These are phyloP conservation scores for Acestrorhynchus altus DNA, from an alignment of 2,797 vertebrate genomes.

Conservation along the genomic window DNA sequence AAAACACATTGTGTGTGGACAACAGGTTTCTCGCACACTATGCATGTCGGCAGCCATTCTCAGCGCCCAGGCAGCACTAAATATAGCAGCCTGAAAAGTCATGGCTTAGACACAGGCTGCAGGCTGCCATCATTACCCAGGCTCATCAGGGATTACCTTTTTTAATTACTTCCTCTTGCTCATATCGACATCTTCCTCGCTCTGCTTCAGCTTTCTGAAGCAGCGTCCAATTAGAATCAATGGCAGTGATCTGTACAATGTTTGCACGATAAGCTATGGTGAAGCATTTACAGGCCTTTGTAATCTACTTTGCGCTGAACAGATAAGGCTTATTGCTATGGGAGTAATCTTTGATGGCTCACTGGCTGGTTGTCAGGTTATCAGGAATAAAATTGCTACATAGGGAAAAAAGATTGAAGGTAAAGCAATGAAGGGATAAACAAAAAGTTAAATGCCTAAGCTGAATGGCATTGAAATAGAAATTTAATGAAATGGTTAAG, in stretches of 20 bases:
- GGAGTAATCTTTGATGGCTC: conserved; percentile 69
- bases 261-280: conserved; percentile 70
- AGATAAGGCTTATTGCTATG: conserved; percentile 75
- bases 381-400: conserved; percentile 50
- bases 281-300: conserved; percentile 72
- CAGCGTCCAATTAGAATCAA: conserved; percentile 74
- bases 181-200: conserved; percentile 73
- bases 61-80: conserved; percentile 48
- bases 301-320: conserved; percentile 72
- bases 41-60: conserved; percentile 40
- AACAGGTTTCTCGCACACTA: conserved; percentile 37
- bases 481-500: conserved; percentile 41
- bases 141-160: conserved; percentile 74
- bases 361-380: conserved; percentile 58
- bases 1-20: conserved; percentile 6
- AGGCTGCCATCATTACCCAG: conserved; percentile 63
- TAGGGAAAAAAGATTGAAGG: conserved; percentile 37
- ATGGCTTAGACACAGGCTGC: conserved; percentile 43
- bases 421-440: conserved; percentile 36
- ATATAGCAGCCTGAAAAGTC: conserved; percentile 56
- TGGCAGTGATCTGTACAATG: conserved; percentile 72
- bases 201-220: conserved; percentile 69
- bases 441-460: conserved; percentile 39
- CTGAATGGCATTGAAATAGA: conserved; percentile 26
- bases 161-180: conserved; percentile 80